phyloP scores from a whole-genome alignment of 2,888 invertebrate species.

The Drosophila rellima region DNA sequence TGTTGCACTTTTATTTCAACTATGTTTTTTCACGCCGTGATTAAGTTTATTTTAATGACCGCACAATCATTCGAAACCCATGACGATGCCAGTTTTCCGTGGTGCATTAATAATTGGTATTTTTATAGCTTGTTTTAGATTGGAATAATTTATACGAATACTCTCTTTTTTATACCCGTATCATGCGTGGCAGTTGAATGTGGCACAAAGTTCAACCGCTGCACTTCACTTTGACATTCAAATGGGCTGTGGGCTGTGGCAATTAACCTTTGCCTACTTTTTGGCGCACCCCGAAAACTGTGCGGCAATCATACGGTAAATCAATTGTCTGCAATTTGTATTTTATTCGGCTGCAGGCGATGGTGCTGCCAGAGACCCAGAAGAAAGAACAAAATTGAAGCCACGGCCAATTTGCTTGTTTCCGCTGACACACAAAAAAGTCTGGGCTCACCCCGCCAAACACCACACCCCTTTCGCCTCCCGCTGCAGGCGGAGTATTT shows the following conservation, averaged over 20 bases:
- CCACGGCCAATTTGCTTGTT: conserved; percentile 79
- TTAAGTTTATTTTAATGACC: conserved; percentile 47
- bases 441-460: conserved; percentile 1
- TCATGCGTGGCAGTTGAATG: background rate
- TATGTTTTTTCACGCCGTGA: conserved; percentile 35
- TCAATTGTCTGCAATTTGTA: conserved; percentile 78
- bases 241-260: conserved; percentile 24
- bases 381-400: conserved; percentile 62
- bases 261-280: conserved; percentile 80
- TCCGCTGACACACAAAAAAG: conserved; percentile 69
- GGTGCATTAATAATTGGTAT: conserved; percentile 37
- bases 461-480: background rate
- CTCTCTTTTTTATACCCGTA: conserved; percentile 1
- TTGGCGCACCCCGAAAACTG: conserved; percentile 28
- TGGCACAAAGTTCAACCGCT: conserved; percentile 40
- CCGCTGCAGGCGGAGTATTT: conserved; percentile 22
- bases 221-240: conserved; percentile 73
- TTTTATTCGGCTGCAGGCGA: conserved; percentile 69
- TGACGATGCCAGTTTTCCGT: conserved; percentile 7
- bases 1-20: conserved; percentile 20
- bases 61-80: conserved; percentile 33
- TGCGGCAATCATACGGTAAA: conserved; percentile 72
- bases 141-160: conserved; percentile 33
- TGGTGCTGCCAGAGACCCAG: conserved; percentile 12
- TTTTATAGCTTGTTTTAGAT: conserved; percentile 37